Conservation (phyloP, 2,888 invertebrate species). For the Drosophila macrospina region DNA sequence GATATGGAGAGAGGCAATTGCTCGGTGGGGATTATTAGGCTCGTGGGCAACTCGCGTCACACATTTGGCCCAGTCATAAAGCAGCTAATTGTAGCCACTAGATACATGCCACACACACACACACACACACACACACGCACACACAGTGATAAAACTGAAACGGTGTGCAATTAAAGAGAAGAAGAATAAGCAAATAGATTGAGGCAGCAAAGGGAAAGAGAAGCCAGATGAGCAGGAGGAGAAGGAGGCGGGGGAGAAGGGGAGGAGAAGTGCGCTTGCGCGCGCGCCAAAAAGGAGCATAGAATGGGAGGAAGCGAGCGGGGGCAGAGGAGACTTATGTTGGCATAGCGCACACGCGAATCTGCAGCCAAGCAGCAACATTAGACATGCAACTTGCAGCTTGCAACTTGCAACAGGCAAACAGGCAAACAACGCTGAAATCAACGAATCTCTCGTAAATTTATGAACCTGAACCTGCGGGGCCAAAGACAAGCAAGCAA, state of each 20-base stretch:
- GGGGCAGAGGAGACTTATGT: conserved; percentile 32
- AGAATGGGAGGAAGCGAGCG: not conserved
- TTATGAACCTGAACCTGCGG: conserved; percentile 82
- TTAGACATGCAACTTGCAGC: conserved; percentile 76
- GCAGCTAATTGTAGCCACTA: conserved; percentile 51
- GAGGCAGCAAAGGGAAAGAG: not conserved
- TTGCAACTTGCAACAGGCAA: conserved; percentile 21
- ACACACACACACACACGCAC: conserved; percentile 1
- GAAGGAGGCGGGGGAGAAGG: conserved; percentile 1
- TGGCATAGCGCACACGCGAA: conserved; percentile 79
- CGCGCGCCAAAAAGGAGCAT: conserved; percentile 37
- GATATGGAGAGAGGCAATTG: not conserved
- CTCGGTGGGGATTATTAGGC: conserved; percentile 20
- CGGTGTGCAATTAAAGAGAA: conserved; percentile 52
- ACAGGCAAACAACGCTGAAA: conserved; percentile 39
- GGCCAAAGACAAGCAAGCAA: conserved; percentile 48
- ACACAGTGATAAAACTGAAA: conserved; percentile 52
- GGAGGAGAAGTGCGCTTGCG: conserved; percentile 21
- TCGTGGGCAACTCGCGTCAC: conserved; percentile 43
- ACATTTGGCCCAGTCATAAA: conserved; percentile 52
- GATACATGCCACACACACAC: conserved; percentile 22
- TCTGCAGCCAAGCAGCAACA: conserved; percentile 79
- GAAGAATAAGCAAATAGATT: conserved; percentile 32
- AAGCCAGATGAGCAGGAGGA: not conserved
- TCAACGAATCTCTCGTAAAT: conserved; percentile 73